phyloP scores from a whole-genome alignment of 2,113 vertebrate species.

The Anguilla rostrata region DNA sequence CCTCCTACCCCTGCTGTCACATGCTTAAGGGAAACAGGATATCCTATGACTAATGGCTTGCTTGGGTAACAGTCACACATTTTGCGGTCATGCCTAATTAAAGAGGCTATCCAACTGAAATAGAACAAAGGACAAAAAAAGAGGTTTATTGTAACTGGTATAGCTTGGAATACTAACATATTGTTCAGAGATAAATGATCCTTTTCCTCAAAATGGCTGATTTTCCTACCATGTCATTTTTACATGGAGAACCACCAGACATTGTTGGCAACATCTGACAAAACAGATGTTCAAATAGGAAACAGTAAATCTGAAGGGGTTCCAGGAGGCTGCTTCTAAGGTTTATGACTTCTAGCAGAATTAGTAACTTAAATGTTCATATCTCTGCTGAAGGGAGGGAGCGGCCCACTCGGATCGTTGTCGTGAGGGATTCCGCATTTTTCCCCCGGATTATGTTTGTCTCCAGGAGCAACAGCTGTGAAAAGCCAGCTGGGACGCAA shows the following conservation, averaged over 20 bases:
- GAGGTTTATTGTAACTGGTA: background rate
- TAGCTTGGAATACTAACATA: background rate
- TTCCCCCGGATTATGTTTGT: conserved; percentile 6
- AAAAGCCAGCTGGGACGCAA: conserved; percentile 68
- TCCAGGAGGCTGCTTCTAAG: background rate
- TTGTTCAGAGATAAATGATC: background rate
- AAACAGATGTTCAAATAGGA: background rate
- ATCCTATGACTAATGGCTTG: background rate
- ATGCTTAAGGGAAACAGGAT: background rate
- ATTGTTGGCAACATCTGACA: background rate
- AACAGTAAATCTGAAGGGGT: background rate
- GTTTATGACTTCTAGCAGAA: background rate
- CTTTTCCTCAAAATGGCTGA: too few relatives aligned
- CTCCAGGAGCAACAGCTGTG: conserved; percentile 73
- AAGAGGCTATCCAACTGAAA: background rate
- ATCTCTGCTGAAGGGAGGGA: background rate
- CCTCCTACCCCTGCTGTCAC: background rate
- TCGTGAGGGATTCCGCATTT: background rate
- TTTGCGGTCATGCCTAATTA: background rate
- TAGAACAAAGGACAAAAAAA: background rate
- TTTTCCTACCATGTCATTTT: background rate
- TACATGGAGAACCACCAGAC: background rate
- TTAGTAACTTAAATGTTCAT: background rate
- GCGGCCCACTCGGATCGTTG: background rate
- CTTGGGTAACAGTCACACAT: background rate